Conservation (phyloP, 2,888 invertebrate genomes). For the Pseudococcus jackbeardsleyi region DNA sequence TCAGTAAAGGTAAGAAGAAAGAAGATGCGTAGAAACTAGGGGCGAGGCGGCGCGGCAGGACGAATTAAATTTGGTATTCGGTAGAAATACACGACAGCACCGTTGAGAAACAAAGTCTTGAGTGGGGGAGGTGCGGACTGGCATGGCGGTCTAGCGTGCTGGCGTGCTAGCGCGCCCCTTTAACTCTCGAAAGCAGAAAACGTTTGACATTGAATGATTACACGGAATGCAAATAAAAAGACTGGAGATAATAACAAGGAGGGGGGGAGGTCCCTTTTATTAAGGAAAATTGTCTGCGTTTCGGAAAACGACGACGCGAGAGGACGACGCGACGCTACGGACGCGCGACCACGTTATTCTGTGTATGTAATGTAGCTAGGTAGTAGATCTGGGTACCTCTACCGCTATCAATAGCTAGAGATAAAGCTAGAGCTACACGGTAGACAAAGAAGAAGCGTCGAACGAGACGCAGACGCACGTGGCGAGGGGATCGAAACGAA, state of each 20-base stretch:
- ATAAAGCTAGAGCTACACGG: too few relatives aligned
- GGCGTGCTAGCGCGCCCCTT: neutral
- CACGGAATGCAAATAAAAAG: conserved; percentile 48
- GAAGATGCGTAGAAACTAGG: neutral
- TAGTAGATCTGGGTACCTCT: too few relatives aligned
- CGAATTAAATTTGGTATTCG: conserved; percentile 56
- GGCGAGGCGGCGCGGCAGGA: too few relatives aligned
- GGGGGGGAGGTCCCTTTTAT: conserved; percentile 49
- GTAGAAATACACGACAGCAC: conserved; percentile 3
- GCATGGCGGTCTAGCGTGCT: neutral
- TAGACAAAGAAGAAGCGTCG: neutral
- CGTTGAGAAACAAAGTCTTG: neutral
- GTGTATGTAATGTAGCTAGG: too few relatives aligned
- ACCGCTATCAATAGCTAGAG: too few relatives aligned
- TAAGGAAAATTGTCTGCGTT: conserved; percentile 58
- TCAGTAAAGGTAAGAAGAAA: neutral
- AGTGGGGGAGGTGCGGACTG: neutral
- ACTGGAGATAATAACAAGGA: conserved; percentile 41
- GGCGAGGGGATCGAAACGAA: neutral
- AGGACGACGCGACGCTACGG: neutral
- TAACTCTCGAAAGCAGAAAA: neutral
- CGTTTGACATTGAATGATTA: conserved; percentile 62
- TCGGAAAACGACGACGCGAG: conserved; percentile 52
- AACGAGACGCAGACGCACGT: neutral
- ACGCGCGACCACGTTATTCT: too few relatives aligned